Base-by-base conservation (phyloP, 1,140 invertebrate genomes). In the Zaprionus taronus region DNA sequence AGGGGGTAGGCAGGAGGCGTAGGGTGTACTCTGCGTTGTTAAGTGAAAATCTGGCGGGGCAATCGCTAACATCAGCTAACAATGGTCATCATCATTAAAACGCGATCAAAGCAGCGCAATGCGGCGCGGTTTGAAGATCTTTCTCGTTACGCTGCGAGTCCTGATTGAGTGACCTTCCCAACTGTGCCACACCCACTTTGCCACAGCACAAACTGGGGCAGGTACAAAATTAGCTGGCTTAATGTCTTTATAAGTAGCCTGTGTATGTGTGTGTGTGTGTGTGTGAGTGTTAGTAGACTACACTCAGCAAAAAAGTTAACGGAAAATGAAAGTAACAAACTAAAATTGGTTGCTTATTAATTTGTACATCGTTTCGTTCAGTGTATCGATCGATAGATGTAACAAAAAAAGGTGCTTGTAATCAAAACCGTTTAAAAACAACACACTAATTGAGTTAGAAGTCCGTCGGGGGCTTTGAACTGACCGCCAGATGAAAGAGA, bases 71-170 rank as follows among this genome's bases (percentile, higher is more conserved):
- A 91, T 91, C 86, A 87, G 86, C 86, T 91, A 91, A 91, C 83
- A 91, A 91, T 91, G 89, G 87, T 91, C 89, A 91, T 91, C 87
- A 91, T 91, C 87, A 91, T 91, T 91, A 91, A 91, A 91, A 84
- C 73, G 89, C 90, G 87, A 91, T 91, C 89, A 91, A 91, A 91
- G 86, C 65, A 17, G 64, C 56, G 36, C 47, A 51, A 24, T 57
- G 71, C 70, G 58, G 38, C 73, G n/a, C 34, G 51, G 41, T 60
- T 67, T 77, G 62, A 70, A 76, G 60, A 79, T 58, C 70, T 62
- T 7, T 62, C 69, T 72, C 61, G 69, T 65, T 72, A 65, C 57
- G 41, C n/a, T 53, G 49, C 17, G n/a, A 53, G n/a, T 66, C 83
- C 83, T 87, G 78, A 84, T 84, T 86, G 74, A 80, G 84, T 89